Evolutionary conservation across 2,113 vertebrate species (phyloP).

Genomic region (Trachemys scripta): DNA sequence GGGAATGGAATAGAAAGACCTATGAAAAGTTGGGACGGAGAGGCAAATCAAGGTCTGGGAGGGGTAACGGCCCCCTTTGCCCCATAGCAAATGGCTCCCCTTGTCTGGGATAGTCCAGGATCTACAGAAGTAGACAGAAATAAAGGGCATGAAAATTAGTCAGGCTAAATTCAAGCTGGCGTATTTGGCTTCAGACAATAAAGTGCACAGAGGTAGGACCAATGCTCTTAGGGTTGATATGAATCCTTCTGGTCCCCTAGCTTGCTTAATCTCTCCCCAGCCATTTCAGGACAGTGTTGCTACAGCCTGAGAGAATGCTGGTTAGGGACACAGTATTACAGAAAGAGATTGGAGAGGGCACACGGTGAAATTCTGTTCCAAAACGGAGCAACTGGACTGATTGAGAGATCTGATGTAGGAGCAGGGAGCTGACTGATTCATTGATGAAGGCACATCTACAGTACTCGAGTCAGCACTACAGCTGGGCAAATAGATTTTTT

Average conservation of each 20-base stretch:
- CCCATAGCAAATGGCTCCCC: neutral
- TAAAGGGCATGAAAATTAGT: neutral
- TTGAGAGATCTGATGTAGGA: neutral
- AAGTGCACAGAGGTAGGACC: neutral
- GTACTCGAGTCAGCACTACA: neutral
- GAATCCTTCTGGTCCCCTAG: neutral
- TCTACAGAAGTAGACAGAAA: neutral
- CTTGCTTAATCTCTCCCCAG: neutral
- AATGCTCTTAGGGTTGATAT: neutral
- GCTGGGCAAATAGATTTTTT: neutral
- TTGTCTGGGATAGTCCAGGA: neutral
- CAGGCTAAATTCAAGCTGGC: neutral
- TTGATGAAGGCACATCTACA: conserved; percentile 44
- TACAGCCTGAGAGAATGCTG: neutral
- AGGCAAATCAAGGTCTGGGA: neutral
- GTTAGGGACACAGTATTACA: neutral
- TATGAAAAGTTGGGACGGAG: neutral
- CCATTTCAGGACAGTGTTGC: neutral
- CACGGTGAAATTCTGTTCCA: neutral
- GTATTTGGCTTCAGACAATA: neutral
- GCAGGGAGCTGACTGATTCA: conserved; percentile 28
- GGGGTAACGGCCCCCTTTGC: neutral
- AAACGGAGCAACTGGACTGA: neutral
- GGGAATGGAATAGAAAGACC: neutral
- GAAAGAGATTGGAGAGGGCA: neutral